Base-by-base conservation (phyloP, 2,888 invertebrate species). In the Colostygia pectinataria region DNA sequence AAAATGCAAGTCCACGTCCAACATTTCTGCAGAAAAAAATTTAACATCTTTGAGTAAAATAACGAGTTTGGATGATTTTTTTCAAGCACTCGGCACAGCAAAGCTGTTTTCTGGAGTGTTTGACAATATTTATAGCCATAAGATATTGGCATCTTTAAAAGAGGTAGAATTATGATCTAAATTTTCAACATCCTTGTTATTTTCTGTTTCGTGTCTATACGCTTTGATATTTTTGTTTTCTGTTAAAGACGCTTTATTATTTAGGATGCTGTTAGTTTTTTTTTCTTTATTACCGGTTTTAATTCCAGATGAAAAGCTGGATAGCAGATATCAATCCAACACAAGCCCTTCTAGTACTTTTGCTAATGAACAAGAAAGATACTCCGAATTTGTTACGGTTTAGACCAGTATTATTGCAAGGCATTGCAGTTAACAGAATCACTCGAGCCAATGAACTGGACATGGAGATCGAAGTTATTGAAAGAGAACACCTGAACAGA, bases 381-480 rank as follows among this genome's bases (percentile, higher is more conserved):
- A 82, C 84, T 0, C 59, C 73, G 0, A 84, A 78, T 61, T 66
- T 87, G 46, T 60, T 77, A 23, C 71, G 80, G 9, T 84, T 79
- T 46, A 66, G 79, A 29, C 71, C 78, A 0, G 54, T 87, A 9
- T 50, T 89, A 15, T 64, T 89, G 15, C 89, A 89, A 63, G 89
- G 81, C 0, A 88, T 89, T 32, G 87, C 89, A 5, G 74, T 85
- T 1, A 85, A 83, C 18, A 80, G 89, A 59, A 89, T 89, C 8
- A 88, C 87, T 5, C 66, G 74, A 14, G 71, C 74, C 2, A 68
- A 71, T 1, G 89, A 89, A 64, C 65, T 89, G 20, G 85, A 89
- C 47, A 81, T 85, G 82, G 88, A 89, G 63, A 81, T 87, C 8
- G 87, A 88, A 71, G 87, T 89, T 0, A 83, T 89, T 53, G 86